Base-by-base conservation (phyloP, 2,797 vertebrate species). In the Hemibagrus guttatus region DNA sequence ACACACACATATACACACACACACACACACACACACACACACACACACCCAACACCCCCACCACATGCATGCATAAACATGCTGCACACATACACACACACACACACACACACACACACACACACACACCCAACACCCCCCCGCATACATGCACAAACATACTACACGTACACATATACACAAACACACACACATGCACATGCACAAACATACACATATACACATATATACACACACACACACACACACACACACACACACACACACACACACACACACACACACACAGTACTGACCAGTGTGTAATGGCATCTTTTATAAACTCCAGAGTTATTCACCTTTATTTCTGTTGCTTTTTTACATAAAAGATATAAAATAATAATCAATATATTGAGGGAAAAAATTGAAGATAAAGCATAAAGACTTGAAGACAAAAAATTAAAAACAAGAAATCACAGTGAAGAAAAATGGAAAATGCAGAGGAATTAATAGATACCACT, bases 241-340 rank as follows among this genome's bases (percentile, higher is more conserved):
- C 81, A 86, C 84, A 83, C 49, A 88, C 85, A 86, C 81, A 72
- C n/a, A 69, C 61, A 7, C 81, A 78, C 42, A 46, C 42, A 46
- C 42, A 46, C 42, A 46, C 42, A 46, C 63, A 64, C 64, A 68
- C 28, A 31, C 68, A 71, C 68, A 71, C 35, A 49, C 72, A 75
- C 46, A 28, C 35, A 42, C 23, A 31, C 52, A 23, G 72, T 17
- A 4, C 14, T 26, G 26, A 58, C 6, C 16, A 54, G 76, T 39
- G 52, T 56, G 49, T 28, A 54, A 76, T n/a, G n/a, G n/a, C n/a
- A 13, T 23, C 6, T 72, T 46, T 46, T 46, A 46, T 46, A 46
- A 46, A 46, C 23, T 42, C 23, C 2, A 75, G 14, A 28, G n/a
- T n/a, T n/a, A 75, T 52, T 52, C 5, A 46, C 8, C n/a, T n/a